Evolutionary conservation across 2,797 vertebrate genomes (phyloP), one percentile per base, ranked within the genome.

Genomic region (Coregonus ussuriensis): DNA sequence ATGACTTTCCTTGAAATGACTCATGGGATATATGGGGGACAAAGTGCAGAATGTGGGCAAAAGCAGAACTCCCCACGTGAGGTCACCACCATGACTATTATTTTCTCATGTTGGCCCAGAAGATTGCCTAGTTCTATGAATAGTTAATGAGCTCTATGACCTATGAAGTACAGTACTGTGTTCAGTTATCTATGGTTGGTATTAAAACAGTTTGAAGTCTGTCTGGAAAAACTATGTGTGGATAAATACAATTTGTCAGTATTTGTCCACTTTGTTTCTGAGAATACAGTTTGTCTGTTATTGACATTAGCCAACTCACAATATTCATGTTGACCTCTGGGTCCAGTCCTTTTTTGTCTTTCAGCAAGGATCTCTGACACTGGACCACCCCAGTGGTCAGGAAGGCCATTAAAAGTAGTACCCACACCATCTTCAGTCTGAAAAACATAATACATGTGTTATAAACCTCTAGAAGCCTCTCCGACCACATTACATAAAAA

Each of bases 271-370:
- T 18, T 21, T 59, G 18, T 59, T 21, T 56, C 18, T 6, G 56
- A n/a, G 18, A 59, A 18, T 56, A 56, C 21, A 31, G 29, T 66
- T 18, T 1, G 31, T 33, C 13, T 70, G 21, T 13, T 35, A 59
- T 33, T 35, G 53, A 6, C 1, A 31, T 66, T 16, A 66, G 51
- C 16, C 14, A 63, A 88, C 91, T 94, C 85, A 95, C 94, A 0
- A 95, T 93, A 85, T 95, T 95, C 94, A 95, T 95, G 83, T 91
- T 78, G 1, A 94, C 86, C 88, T 95, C 94, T 77, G 94, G 94
- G 82, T 95, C 94, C 80, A 95, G 81, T 0, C 35, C 1, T 3
- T 0, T 9, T 0, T 1, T 3, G 1, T 29, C 73, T n/a, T 21
- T 11, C 63, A 47, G 18, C 0, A 51, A 67, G 75, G 0, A 47